Percentiles rank a stretch among this genome's conserved stretches.
Conservation (phyloP, 2,797 vertebrate genomes). For the Parauchenoglanis ngamensis region DNA sequence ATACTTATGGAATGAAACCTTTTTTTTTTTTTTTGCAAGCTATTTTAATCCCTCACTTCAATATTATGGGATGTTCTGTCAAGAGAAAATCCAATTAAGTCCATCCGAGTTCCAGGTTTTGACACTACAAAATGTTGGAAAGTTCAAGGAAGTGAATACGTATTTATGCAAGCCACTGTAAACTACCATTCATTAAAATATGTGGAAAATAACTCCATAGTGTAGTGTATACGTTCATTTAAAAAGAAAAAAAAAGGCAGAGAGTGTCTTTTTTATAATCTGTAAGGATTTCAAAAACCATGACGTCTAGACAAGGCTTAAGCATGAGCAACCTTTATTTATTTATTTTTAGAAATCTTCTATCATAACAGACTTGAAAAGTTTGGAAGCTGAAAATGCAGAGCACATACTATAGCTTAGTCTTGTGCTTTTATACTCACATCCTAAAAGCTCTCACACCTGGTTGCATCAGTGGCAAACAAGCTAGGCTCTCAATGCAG, state of each 20-base stretch:
- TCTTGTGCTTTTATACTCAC: neutral
- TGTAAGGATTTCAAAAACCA: neutral
- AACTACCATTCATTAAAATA: neutral
- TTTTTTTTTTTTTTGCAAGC: neutral
- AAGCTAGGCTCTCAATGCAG: neutral
- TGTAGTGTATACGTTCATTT: neutral
- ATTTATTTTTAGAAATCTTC: neutral
- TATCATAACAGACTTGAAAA: neutral
- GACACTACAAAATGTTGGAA: neutral
- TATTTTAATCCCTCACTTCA: neutral
- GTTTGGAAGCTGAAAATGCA: neutral
- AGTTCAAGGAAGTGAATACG: neutral
- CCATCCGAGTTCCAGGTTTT: neutral
- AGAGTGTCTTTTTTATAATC: neutral
- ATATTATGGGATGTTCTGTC: neutral
- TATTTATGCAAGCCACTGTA: neutral
- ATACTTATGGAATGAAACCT: neutral
- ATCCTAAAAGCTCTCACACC: neutral
- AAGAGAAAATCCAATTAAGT: neutral
- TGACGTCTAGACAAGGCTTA: neutral
- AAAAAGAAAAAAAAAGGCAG: neutral
- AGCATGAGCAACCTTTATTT: neutral
- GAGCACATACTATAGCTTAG: neutral
- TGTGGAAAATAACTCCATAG: neutral
- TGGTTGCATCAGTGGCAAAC: slow-evolving; percentile 10